Conservation (phyloP, 2,113 vertebrate genomes). For the Oreochromis tanganicae region DNA sequence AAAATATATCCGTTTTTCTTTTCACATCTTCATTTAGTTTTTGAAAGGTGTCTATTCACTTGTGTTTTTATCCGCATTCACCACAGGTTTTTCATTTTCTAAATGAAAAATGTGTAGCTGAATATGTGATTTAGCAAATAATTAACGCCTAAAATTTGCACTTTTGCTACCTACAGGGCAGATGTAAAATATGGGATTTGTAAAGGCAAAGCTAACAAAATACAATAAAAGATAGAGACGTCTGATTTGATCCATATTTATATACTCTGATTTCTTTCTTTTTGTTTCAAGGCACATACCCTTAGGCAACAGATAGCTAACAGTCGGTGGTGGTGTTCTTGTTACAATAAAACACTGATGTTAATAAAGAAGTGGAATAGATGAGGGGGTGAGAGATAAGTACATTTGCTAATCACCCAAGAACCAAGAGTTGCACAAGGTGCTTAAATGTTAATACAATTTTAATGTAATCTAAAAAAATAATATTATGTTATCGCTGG, state of each 20-base stretch:
- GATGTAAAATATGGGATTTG: background rate
- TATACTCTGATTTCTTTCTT: background rate
- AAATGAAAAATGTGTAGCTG: background rate
- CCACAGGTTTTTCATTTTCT: background rate
- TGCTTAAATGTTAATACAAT: background rate
- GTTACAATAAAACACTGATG: background rate
- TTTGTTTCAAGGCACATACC: background rate
- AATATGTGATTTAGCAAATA: background rate
- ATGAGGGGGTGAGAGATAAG: background rate
- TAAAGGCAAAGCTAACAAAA: background rate
- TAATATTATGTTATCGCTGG: rapidly evolving
- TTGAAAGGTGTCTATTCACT: background rate
- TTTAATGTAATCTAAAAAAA: background rate
- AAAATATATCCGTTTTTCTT: background rate
- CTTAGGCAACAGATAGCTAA: background rate
- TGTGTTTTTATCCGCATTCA: background rate
- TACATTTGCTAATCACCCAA: background rate
- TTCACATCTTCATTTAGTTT: background rate
- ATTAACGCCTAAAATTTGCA: background rate
- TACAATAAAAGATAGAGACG: background rate
- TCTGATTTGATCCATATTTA: background rate
- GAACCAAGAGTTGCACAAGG: background rate
- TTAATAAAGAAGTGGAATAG: background rate
- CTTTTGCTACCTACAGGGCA: background rate
- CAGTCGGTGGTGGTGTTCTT: background rate